These are phyloP conservation scores for Lomographa bimaculata DNA, from an alignment of 2,888 invertebrate genomes.

Conservation along the genomic window DNA sequence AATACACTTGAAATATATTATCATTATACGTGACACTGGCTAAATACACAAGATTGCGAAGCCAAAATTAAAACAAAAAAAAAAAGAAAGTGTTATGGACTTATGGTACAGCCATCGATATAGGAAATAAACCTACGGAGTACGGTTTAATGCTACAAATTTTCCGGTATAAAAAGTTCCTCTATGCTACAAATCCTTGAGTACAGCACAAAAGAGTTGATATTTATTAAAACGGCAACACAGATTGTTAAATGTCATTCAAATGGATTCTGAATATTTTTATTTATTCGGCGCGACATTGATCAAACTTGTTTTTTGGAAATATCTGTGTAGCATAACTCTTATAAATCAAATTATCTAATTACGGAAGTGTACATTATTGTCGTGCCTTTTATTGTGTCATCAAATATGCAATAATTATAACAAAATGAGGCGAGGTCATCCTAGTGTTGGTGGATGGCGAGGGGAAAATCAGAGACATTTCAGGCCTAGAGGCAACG, in stretches of 20 bases:
- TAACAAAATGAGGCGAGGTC: slow-evolving; percentile 77
- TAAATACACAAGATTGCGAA: no score
- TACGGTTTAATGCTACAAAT: no score
- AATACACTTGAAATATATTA: no score
- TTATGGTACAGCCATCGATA: no score
- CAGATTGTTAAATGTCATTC: slow-evolving; percentile 20
- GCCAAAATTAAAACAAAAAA: no score
- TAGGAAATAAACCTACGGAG: no score
- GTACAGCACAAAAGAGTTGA: no score
- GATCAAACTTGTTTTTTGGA: slow-evolving; percentile 46
- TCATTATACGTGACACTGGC: no score
- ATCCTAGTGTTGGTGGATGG: slow-evolving; percentile 69
- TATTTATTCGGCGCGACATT: slow-evolving; percentile 57
- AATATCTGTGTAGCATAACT: slow-evolving; percentile 12
- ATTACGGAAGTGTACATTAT: slow-evolving; percentile 4
- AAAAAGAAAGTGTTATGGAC: no score
- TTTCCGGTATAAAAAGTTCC: no score
- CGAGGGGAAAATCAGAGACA: slow-evolving; percentile 69
- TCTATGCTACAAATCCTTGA: no score
- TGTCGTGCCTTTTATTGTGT: slow-evolving; percentile 22
- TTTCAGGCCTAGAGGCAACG: slow-evolving; percentile 66
- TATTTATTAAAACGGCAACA: slow-evolving; percentile 11
- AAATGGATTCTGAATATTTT: slow-evolving; percentile 43
- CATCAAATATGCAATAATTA: slow-evolving; percentile 53
- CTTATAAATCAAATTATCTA: background rate